A percentile compares a stretch with the other conserved stretches of the same genome.
phyloP scores from a whole-genome alignment of 1,140 invertebrate species.

The Panulirus ornatus region DNA sequence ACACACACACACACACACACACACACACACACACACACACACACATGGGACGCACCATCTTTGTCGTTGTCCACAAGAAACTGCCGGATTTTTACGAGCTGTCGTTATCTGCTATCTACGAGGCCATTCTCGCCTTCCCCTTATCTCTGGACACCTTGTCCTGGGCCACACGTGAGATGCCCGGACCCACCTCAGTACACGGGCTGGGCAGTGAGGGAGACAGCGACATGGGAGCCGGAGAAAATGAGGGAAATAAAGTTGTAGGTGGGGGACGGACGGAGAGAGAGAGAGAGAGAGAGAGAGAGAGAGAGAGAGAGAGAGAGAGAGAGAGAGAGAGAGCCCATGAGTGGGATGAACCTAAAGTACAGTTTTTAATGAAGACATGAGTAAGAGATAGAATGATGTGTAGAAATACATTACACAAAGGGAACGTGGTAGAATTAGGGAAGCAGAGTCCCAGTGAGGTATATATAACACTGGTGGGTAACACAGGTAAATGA shows the following conservation, averaged over 20 bases:
- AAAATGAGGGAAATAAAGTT: background rate
- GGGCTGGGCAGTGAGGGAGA: no score
- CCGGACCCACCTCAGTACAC: background rate
- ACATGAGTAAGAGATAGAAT: no score
- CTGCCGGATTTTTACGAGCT: slow-evolving; percentile 45
- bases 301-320: background rate
- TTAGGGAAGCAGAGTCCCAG: no score
- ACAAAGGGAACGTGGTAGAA: no score
- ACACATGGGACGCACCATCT: background rate
- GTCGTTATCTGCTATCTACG: slow-evolving; percentile 57
- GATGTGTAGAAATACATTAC: no score
- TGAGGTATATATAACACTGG: no score
- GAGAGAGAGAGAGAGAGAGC: background rate
- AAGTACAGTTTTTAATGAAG: background rate
- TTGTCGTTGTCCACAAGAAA: background rate
- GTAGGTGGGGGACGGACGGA: background rate
- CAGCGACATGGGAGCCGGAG: background rate
- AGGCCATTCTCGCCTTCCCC: slow-evolving; percentile 48
- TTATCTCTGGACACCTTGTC: slow-evolving; percentile 36
- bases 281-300: background rate
- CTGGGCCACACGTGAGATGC: slow-evolving; percentile 17
- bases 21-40: background rate
- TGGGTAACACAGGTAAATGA: no score
- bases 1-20: background rate
- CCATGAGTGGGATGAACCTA: background rate